Conservation (phyloP, 2,113 vertebrate species). For the Hippotragus niger region DNA sequence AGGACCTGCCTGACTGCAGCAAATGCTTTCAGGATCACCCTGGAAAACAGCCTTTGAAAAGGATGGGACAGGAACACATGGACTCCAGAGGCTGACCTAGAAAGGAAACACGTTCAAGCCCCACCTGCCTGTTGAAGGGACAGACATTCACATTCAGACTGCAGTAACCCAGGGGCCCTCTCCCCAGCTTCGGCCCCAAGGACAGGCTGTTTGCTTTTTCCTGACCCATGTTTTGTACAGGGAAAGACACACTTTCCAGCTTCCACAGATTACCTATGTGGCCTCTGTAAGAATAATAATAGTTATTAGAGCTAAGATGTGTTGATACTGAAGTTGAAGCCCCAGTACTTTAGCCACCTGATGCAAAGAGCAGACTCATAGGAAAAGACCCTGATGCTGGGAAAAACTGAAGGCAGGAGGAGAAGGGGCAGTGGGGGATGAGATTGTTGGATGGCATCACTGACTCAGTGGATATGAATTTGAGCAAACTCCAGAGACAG, state of each 20-base stretch:
- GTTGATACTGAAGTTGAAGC: not conserved
- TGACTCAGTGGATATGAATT: not conserved
- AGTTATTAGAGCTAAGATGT: not conserved
- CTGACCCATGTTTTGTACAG: not conserved
- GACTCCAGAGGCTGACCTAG: not conserved
- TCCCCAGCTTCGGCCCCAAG: not conserved
- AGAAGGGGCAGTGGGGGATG: not conserved
- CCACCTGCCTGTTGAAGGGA: not conserved
- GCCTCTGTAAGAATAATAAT: not conserved
- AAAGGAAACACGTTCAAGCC: not conserved
- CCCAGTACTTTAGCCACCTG: not conserved
- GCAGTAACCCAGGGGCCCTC: not conserved
- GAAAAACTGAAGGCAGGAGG: not conserved
- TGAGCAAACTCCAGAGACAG: not conserved
- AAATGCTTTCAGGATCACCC: not conserved
- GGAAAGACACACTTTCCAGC: not conserved
- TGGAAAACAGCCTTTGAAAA: not conserved
- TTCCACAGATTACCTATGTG: not conserved
- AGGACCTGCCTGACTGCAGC: not conserved
- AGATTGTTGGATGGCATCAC: not conserved
- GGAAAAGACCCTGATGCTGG: not conserved
- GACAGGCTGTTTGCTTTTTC: too few species aligned
- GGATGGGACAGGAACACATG: not conserved
- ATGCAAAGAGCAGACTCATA: not conserved
- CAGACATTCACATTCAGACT: not conserved